These are phyloP conservation scores for Stichopus horrens DNA, from an alignment of 53 echinoderm and acorn worm genomes.

Conservation along the genomic window DNA sequence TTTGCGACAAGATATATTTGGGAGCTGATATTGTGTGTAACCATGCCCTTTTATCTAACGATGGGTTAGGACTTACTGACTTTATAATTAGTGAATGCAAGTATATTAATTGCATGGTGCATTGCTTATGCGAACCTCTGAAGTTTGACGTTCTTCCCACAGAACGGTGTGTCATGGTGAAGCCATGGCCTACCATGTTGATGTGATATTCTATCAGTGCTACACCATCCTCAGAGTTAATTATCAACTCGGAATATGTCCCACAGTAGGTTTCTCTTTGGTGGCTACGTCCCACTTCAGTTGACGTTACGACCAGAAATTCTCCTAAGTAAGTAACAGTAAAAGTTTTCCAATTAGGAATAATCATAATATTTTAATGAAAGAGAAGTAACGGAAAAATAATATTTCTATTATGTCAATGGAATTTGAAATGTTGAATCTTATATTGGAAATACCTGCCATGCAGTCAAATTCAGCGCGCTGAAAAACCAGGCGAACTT, in stretches of 20 bases:
- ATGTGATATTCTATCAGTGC: constrained; percentile 22
- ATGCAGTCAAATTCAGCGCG: constrained; percentile 13
- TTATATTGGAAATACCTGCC: background rate
- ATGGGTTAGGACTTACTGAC: too few relatives aligned
- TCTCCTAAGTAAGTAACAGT: background rate
- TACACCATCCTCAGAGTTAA: constrained; percentile 8
- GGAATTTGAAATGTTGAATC: too few relatives aligned
- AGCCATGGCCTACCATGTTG: constrained; percentile 2
- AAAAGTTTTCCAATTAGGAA: too few relatives aligned
- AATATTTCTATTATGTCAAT: too few relatives aligned
- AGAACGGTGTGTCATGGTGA: background rate
- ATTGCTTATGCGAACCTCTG: constrained; percentile 7
- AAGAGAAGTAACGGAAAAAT: too few relatives aligned
- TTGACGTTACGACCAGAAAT: background rate
- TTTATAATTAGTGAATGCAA: too few relatives aligned
- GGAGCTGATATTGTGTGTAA: too few relatives aligned
- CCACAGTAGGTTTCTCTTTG: background rate
- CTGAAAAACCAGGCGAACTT: background rate
- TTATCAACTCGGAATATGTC: background rate
- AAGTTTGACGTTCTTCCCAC: background rate
- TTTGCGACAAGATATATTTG: too few relatives aligned
- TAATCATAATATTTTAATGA: too few relatives aligned
- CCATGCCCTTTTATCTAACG: too few relatives aligned
- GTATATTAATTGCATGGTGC: background rate
- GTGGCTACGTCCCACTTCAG: background rate